phyloP scores from a whole-genome alignment of 2,888 invertebrate genomes.

The Charanyca ferruginea region DNA sequence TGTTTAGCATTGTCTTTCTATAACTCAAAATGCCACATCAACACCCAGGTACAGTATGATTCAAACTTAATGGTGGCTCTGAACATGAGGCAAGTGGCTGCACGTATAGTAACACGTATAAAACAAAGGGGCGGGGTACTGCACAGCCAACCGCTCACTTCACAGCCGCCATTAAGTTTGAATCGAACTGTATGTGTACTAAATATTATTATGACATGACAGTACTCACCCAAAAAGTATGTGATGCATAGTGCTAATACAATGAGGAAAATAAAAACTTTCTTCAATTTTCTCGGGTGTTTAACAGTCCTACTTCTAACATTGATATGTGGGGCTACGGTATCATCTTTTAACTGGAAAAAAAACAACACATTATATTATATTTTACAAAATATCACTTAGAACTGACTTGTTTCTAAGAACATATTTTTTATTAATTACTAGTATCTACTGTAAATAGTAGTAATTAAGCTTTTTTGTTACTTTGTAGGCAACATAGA shows the following conservation, averaged over 20 bases:
- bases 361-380: background rate
- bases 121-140: no score
- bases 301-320: conserved; percentile 78
- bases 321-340: conserved; percentile 78
- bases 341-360: conserved; percentile 87
- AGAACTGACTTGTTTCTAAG: background rate
- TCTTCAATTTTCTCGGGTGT: conserved; percentile 84
- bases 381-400: conserved; percentile 12
- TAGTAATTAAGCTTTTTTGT: background rate
- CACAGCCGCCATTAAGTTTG: no score
- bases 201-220: background rate
- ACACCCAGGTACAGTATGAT: no score
- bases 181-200: background rate
- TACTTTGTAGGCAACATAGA: no score
- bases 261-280: conserved; percentile 84
- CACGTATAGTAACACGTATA: no score
- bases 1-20: no score
- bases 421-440: background rate
- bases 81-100: no score
- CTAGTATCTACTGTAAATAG: background rate
- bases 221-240: conserved; percentile 85
- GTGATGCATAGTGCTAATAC: conserved; percentile 82
- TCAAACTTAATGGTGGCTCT: no score
- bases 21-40: no score
- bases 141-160: no score